Evolutionary conservation across 2,113 vertebrate genomes (phyloP).

Genomic region (Calidris pygmaea): DNA sequence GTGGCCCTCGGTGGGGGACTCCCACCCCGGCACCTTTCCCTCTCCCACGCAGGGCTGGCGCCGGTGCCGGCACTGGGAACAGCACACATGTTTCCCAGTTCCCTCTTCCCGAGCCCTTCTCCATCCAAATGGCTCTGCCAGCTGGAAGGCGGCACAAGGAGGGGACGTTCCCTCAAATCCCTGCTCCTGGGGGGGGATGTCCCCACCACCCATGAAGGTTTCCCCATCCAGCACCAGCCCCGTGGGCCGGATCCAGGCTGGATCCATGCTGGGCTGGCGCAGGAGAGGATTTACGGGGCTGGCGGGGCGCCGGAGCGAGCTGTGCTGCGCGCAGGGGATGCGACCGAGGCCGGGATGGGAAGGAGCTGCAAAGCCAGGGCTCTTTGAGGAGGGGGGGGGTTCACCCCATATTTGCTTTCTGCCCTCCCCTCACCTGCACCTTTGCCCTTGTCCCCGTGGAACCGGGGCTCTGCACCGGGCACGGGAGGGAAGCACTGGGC

Average conservation of each 20-base stretch:
- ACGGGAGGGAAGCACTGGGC: neutral
- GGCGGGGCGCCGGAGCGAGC: neutral
- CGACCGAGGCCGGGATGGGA: neutral
- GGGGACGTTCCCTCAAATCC: neutral
- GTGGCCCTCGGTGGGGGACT: neutral
- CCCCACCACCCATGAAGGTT: neutral
- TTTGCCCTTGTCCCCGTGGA: neutral
- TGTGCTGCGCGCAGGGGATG: neutral
- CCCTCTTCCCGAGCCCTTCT: neutral
- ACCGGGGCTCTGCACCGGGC: neutral
- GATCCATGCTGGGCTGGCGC: neutral
- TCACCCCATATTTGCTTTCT: neutral
- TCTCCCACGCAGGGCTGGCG: neutral
- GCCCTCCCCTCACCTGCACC: neutral
- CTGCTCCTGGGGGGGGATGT: rapidly evolving
- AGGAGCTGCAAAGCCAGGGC: neutral
- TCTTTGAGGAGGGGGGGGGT: neutral
- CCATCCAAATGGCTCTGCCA: neutral
- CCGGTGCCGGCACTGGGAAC: neutral
- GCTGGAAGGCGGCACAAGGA: neutral
- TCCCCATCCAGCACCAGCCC: neutral
- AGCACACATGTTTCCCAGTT: neutral
- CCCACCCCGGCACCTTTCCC: neutral
- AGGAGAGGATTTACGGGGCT: conserved; percentile 20
- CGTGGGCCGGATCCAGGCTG: rapidly evolving